Conservation (phyloP, 2,888 invertebrate genomes). For the Acanthacorydalis orientalis region DNA sequence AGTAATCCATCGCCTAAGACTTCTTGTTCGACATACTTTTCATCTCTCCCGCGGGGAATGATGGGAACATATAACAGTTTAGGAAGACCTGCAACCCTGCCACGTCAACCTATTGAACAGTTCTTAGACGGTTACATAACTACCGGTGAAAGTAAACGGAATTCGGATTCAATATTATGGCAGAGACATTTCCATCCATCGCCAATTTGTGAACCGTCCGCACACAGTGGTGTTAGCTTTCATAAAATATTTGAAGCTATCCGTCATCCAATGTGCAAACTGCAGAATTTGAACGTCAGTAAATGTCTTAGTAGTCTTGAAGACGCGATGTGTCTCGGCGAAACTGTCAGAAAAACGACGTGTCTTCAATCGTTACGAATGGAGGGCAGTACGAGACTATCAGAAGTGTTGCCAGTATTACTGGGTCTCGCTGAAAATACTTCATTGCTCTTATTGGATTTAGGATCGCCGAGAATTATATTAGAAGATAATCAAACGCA, state of each 20-base stretch:
- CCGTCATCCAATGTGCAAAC: conserved; percentile 30
- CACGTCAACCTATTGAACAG: conserved; percentile 28
- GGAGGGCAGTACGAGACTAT: conserved; percentile 33
- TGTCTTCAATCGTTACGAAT: conserved; percentile 34
- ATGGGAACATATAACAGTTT: conserved; percentile 28
- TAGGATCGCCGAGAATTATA: conserved; percentile 32
- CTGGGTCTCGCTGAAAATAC: conserved; percentile 34
- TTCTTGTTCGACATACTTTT: conserved; percentile 25
- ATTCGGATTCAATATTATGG: conserved; percentile 35
- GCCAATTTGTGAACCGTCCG: conserved; percentile 28
- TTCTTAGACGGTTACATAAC: conserved; percentile 19
- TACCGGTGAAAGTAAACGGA: conserved; percentile 27
- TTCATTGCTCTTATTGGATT: conserved; percentile 33
- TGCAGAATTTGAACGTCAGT: conserved; percentile 34
- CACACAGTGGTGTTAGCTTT: conserved; percentile 15
- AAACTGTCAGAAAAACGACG: conserved; percentile 31
- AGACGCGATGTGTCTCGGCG: conserved; percentile 36
- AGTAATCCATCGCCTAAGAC: conserved; percentile 18
- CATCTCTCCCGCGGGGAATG: conserved; percentile 30
- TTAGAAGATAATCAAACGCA: conserved; percentile 33
- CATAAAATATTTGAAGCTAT: conserved; percentile 21
- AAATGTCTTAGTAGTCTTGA: conserved; percentile 35
- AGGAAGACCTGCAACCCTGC: conserved; percentile 29
- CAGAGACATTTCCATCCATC: conserved; percentile 32
- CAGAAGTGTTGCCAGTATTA: conserved; percentile 35